Evolutionary conservation across 2,113 vertebrate genomes (phyloP).

Genomic region (pig (Sus scrofa)): T2T-Sscrofa CM000818.6:36033001-36033500

Average conservation of each 20-base stretch:
- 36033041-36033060: background rate
- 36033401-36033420: background rate
- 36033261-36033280: background rate
- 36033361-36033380: background rate
- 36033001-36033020: background rate
- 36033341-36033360: background rate
- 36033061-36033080: constrained; percentile 25
- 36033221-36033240: background rate
- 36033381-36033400: background rate
- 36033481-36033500: background rate
- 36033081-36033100: background rate
- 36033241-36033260: background rate
- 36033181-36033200: background rate
- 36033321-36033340: no score
- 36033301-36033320: no score
- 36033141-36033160: background rate
- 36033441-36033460: background rate
- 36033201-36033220: background rate
- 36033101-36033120: background rate
- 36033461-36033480: constrained; percentile 12
- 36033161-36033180: background rate
- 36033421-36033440: constrained; percentile 41
- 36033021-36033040: background rate
- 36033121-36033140: background rate
- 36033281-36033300: background rate